phyloP scores from a whole-genome alignment of 2,888 invertebrate species.

The Xestia ashworthii region DNA sequence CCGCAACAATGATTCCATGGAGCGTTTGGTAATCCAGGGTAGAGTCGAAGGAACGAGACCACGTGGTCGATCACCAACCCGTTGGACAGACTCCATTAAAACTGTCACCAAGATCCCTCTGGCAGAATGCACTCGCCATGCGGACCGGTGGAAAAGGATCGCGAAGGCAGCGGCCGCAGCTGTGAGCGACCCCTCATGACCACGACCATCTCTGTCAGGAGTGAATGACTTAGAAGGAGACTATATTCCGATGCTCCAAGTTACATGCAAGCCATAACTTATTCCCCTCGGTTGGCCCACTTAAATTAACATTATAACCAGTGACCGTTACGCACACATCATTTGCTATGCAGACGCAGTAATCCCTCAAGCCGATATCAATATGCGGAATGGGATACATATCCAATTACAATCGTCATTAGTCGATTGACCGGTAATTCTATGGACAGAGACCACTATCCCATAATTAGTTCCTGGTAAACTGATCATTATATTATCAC shows the following conservation, averaged over 20 bases:
- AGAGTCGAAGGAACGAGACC: no score
- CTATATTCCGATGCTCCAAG: neutral
- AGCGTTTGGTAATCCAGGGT: no score
- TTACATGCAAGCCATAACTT: constrained; percentile 7
- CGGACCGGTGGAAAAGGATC: no score
- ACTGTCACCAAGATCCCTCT: no score
- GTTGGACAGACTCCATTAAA: no score
- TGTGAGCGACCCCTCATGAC: no score
- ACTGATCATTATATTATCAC: constrained; percentile 28
- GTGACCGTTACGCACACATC: constrained; percentile 34
- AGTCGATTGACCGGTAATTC: constrained; percentile 51
- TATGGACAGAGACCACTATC: constrained; percentile 47
- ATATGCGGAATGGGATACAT: constrained; percentile 63
- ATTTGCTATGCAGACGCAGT: constrained; percentile 49
- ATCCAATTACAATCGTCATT: constrained; percentile 64
- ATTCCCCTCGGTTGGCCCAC: constrained; percentile 2
- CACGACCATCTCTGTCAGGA: no score
- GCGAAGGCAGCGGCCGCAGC: no score
- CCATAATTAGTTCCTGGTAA: constrained; percentile 51
- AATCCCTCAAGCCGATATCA: constrained; percentile 55
- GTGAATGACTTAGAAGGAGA: no score
- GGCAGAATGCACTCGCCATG: no score
- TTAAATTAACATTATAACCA: constrained; percentile 46
- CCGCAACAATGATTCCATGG: no score
- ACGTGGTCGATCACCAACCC: no score